Base-by-base conservation (phyloP, 2,797 vertebrate genomes). In the Tapirus indicus region DNA sequence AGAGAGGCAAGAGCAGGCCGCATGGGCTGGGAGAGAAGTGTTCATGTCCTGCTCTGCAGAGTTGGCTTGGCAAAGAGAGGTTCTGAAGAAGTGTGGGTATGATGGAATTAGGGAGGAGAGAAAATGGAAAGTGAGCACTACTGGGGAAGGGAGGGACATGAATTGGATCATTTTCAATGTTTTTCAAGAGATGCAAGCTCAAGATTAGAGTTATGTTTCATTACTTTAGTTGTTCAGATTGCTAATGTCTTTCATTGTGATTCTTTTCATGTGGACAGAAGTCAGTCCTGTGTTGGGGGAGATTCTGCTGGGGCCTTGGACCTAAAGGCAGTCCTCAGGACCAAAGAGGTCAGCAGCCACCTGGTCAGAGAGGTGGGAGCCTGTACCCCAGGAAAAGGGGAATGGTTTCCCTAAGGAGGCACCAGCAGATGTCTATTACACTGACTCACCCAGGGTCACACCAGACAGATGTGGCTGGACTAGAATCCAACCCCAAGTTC, bases 121-220 rank as follows among this genome's bases (percentile, higher is more conserved):
- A 60, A 13, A 21, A 62, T 1, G 8, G 52, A 77, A 8, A 4
- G 0, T 21, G 18, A 11, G 32, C n/a, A 13, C 47, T 6, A 5
- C 38, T 7, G 4, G 9, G 4, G 5, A 10, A 9, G 44, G 44
- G 44, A 7, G 60, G 23, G 2, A 44, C 0, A 0, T 0, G 0
- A n/a, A 60, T 1, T 25, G 69, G 75, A 6, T 89, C 21, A 4
- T 68, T 60, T 71, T 54, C 52, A 52, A 11, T 29, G 2, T 62
- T 80, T 60, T 60, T 58, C 32, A 54, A 72, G n/a, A 78, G 14
- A 25, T 3, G 2, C 80, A 27, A 41, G 27, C 35, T 79, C 75
- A 62, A 20, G 52, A 41, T n/a, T 5, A 32, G n/a, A 82, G 25
- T 62, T 64, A 9, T 35, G n/a, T 75, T 75, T 88, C 25, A n/a